Base-by-base conservation (phyloP, 2,797 vertebrate species). In the Acanthis flammea region DNA sequence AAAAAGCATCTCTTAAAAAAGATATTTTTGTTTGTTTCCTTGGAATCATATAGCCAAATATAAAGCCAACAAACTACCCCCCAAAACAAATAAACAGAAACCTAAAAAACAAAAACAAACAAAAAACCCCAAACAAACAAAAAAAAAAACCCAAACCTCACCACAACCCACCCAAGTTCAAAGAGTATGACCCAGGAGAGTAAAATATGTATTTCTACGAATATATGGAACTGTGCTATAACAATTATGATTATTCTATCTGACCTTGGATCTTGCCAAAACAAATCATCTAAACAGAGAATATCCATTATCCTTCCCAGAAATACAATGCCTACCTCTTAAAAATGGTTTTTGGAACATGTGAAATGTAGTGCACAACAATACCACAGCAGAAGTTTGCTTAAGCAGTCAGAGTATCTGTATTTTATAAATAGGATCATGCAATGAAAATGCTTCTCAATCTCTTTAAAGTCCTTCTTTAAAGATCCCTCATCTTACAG, bases 121-220 rank as follows among this genome's bases (percentile, higher is more conserved):
- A 33, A 19, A 17, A 45, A 14, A 41, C 39, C 39, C 7, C 41
- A 31, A 16, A 9, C 4, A 10, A 16, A 41, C 16, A 7, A 35
- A 35, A 35, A 10, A 51, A 19, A 31, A 53, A 12, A 27, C 11
- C 15, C 39, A 41, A 50, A 28, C 50, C 10, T 17, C 10, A 19
- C 3, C 9, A 61, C 6, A 31, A 1, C 3, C 3, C 4, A 0
- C 2, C 8, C 18, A 42, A 19, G 21, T 23, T 39, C 6, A 5
- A 68, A 51, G 41, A 57, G 30, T 0, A 35, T 18, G 73, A 12
- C 4, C 16, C 6, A 10, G 7, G 5, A 53, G 8, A 57, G 5
- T 4, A 65, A 61, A 15, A 37, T 9, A 4, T 0, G 1, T 28
- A 42, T 73, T 73, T 31, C 37, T 48, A 77, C n/a, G 25, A 94